Conservation (phyloP, 2,113 vertebrate species). For the Lathamus discolor region DNA sequence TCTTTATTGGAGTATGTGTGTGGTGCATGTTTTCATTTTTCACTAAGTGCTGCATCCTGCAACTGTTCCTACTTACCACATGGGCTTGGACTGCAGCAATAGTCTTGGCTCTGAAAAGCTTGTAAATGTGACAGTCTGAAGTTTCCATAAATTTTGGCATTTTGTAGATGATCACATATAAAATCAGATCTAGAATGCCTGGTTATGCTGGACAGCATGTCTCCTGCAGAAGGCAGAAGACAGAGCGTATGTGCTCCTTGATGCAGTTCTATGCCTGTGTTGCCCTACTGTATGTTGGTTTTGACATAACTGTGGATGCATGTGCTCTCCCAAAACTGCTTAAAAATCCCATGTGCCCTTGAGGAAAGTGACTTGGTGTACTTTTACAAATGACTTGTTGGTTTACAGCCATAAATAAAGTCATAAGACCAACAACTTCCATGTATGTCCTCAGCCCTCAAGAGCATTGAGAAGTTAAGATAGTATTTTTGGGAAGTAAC, state of each 20-base stretch:
- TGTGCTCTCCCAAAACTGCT: neutral
- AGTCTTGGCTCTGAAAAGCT: neutral
- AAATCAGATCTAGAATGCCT: neutral
- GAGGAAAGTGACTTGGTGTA: neutral
- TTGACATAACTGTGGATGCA: neutral
- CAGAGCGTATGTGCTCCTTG: accelerated
- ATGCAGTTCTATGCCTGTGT: neutral
- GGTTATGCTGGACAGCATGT: neutral
- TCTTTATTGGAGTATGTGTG: neutral
- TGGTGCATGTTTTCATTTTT: neutral
- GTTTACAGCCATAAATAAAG: too few relatives aligned
- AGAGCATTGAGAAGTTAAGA: neutral
- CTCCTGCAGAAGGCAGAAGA: neutral
- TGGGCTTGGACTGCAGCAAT: neutral
- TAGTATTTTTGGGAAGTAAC: neutral
- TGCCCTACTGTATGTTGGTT: neutral
- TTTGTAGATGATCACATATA: neutral
- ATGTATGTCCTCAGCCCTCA: neutral
- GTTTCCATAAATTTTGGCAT: neutral
- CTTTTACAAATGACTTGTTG: neutral
- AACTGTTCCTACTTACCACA: accelerated
- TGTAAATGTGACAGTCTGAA: neutral
- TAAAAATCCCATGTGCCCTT: neutral
- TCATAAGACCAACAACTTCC: neutral
- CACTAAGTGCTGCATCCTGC: neutral